A percentile compares a stretch with the other conserved stretches of the same genome.
Conservation (phyloP, 2,888 invertebrate genomes). For the Teinopalpus imperialis region DNA sequence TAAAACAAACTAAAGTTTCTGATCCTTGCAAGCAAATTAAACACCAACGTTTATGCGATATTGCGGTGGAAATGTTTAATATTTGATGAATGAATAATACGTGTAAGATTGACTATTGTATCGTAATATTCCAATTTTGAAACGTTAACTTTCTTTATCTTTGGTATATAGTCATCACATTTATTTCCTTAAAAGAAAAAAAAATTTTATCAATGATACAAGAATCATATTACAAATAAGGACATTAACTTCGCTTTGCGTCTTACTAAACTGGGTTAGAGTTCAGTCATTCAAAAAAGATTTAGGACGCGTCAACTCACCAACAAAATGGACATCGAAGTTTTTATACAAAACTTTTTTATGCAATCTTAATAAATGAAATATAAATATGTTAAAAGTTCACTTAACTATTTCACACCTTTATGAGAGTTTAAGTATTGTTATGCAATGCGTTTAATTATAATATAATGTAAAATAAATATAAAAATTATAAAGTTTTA, state of each 20-base stretch:
- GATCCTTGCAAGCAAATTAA: slow-evolving; percentile 1
- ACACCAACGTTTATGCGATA: not conserved
- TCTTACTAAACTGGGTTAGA: not conserved
- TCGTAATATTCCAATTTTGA: too few relatives aligned
- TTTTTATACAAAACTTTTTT: too few relatives aligned
- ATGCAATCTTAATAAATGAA: too few relatives aligned
- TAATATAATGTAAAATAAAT: too few relatives aligned
- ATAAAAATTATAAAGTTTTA: too few relatives aligned
- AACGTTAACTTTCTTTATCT: not conserved
- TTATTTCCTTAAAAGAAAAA: not conserved
- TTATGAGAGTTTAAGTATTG: too few relatives aligned
- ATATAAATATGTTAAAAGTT: too few relatives aligned
- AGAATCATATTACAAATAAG: not conserved
- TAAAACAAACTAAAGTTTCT: slow-evolving; percentile 15
- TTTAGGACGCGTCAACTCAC: slow-evolving; percentile 13
- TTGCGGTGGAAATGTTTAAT: not conserved
- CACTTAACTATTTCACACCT: too few relatives aligned
- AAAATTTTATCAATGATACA: slow-evolving; percentile 5
- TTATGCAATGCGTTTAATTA: too few relatives aligned
- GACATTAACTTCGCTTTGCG: slow-evolving; percentile 1
- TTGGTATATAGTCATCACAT: too few relatives aligned
- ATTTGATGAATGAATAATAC: too few relatives aligned
- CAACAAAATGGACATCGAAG: not conserved
- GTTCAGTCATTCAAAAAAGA: slow-evolving; percentile 1
- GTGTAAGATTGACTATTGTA: too few relatives aligned